phyloP scores from a whole-genome alignment of 2,888 invertebrate genomes.

The Adela reaumurella region DNA sequence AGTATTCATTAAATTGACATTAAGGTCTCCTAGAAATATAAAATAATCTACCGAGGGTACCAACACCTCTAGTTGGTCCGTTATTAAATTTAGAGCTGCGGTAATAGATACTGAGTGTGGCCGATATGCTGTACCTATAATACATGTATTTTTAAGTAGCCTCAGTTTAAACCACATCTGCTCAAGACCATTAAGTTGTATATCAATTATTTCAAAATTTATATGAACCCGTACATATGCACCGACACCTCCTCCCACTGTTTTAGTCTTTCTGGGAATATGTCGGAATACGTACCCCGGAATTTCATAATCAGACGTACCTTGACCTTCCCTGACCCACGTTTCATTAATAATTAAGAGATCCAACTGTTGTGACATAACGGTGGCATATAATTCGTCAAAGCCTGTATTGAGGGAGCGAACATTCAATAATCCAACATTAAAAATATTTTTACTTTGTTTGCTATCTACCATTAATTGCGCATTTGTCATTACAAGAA shows the following conservation, averaged over 20 bases:
- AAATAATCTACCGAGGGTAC: too few species aligned
- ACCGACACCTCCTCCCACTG: background rate
- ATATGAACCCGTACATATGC: background rate
- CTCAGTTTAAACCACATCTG: background rate
- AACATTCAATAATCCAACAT: background rate
- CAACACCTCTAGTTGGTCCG: background rate
- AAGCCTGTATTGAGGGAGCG: too few species aligned
- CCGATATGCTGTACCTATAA: constrained; percentile 1
- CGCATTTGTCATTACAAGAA: too few species aligned
- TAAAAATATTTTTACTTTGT: too few species aligned
- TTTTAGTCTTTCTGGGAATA: background rate
- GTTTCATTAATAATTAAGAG: background rate
- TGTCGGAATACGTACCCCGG: background rate
- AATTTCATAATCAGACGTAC: too few species aligned
- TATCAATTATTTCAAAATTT: background rate
- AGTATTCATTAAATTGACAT: too few species aligned
- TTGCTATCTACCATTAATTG: too few species aligned
- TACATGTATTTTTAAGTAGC: background rate
- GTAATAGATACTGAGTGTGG: background rate
- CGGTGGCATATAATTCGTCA: too few species aligned
- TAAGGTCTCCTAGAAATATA: too few species aligned
- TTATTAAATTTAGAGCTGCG: background rate
- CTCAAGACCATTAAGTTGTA: background rate
- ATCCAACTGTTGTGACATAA: background rate
- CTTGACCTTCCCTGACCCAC: too few species aligned